Percentiles rank a stretch among this genome's conserved stretches.
Evolutionary conservation across 1,140 invertebrate species (phyloP).

Genomic region (Cyrtorhinus lividipennis): DNA sequence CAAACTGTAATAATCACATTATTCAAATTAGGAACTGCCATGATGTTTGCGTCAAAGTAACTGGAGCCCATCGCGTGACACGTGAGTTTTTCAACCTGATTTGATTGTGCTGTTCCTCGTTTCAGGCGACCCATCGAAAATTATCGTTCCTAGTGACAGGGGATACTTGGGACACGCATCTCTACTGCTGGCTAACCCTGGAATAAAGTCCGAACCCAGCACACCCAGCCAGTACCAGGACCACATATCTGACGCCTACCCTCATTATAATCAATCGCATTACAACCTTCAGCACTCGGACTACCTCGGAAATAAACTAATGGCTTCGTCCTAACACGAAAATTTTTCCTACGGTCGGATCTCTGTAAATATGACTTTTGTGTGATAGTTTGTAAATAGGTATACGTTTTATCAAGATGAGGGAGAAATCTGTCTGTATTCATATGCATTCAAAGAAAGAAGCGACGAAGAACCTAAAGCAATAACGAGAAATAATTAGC

Average conservation of each 20-base stretch:
- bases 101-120: too few species aligned
- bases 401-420: too few species aligned
- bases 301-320: slow-evolving; percentile 16
- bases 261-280: slow-evolving; percentile 5
- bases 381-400: too few species aligned
- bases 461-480: too few species aligned
- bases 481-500: too few species aligned
- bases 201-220: slow-evolving; percentile 34
- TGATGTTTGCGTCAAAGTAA: too few species aligned
- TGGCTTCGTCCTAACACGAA: slow-evolving; percentile 11
- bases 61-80: too few species aligned
- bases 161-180: slow-evolving; percentile 36
- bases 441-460: too few species aligned
- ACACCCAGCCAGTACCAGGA: slow-evolving; percentile 22
- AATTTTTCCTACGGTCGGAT: neutral
- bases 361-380: too few species aligned
- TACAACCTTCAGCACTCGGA: slow-evolving; percentile 17
- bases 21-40: neutral
- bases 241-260: slow-evolving; percentile 11
- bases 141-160: slow-evolving; percentile 25
- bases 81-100: too few species aligned
- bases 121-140: neutral
- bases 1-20: neutral
- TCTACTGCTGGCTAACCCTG: slow-evolving; percentile 32
- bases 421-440: too few species aligned